Conservation (phyloP, 1,140 invertebrate genomes). For the Ips typographus region DNA sequence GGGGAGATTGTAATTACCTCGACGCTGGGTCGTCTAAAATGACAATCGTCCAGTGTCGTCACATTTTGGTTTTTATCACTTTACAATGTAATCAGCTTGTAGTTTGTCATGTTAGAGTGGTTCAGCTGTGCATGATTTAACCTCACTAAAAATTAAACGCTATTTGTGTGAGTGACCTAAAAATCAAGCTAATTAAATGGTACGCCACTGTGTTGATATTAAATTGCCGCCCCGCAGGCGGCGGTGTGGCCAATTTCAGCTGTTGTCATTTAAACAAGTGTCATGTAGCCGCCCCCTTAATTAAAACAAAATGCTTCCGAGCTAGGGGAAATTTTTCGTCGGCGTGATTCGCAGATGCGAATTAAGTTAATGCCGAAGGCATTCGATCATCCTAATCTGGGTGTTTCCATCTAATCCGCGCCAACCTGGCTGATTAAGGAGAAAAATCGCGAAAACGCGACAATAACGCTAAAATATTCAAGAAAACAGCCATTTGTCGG, state of each 20-base stretch:
- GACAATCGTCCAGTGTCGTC: not conserved
- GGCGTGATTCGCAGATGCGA: conserved; percentile 10
- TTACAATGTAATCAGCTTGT: no score
- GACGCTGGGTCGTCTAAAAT: not conserved
- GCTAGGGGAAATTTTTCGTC: conserved; percentile 3
- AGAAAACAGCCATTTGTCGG: no score
- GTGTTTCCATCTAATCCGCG: conserved; percentile 5
- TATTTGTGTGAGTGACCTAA: no score
- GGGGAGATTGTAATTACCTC: conserved; percentile 10
- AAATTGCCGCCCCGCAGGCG: not conserved
- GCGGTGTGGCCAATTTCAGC: not conserved
- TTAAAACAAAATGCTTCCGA: conserved; percentile 20
- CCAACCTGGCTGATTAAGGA: conserved; percentile 12
- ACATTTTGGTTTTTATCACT: no score
- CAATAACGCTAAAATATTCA: no score
- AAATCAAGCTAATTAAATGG: not conserved
- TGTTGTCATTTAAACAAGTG: conserved; percentile 24
- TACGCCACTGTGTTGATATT: no score
- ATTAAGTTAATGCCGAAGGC: conserved; percentile 18
- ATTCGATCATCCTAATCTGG: conserved; percentile 27
- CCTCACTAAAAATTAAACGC: no score
- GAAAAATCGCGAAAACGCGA: conserved; percentile 19
- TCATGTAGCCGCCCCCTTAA: conserved; percentile 15
- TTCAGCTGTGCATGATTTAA: no score
- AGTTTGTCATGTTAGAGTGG: no score